phyloP scores from a whole-genome alignment of 23 tunicate genomes.

The Ascidia mentula region DNA sequence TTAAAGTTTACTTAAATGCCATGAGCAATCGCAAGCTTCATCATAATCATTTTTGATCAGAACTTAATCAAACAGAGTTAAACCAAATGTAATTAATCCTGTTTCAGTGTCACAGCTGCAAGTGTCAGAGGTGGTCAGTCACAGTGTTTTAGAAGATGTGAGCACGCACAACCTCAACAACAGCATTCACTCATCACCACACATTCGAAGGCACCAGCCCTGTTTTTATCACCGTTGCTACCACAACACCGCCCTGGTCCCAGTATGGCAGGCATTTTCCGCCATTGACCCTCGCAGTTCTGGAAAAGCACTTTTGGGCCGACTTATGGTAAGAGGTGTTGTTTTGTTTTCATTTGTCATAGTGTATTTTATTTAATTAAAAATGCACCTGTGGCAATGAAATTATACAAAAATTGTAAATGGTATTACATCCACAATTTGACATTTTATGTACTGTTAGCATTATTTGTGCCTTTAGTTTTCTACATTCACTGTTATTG shows the following conservation, averaged over 20 bases:
- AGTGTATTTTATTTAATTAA: too few species aligned
- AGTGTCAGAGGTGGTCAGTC: conserved; percentile 65
- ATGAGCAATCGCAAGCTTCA: too few species aligned
- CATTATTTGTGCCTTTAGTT: too few species aligned
- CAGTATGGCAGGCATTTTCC: conserved; percentile 75
- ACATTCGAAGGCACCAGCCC: conserved; percentile 5
- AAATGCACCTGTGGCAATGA: too few species aligned
- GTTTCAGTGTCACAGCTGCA: conserved; percentile 66
- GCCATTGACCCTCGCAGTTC: conserved; percentile 33
- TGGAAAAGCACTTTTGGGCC: conserved; percentile 61
- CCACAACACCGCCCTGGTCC: conserved; percentile 44
- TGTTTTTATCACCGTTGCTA: conserved; percentile 56
- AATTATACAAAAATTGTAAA: not conserved
- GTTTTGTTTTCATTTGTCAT: too few species aligned
- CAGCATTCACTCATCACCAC: not conserved
- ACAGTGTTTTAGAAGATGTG: conserved; percentile 56
- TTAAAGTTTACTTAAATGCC: too few species aligned
- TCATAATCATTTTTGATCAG: too few species aligned
- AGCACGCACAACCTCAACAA: conserved; percentile 29
- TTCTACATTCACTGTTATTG: too few species aligned
- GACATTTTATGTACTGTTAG: too few species aligned
- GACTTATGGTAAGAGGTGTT: conserved; percentile 81
- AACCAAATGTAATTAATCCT: not conserved
- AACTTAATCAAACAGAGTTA: too few species aligned
- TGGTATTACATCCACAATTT: too few species aligned